Evolutionary conservation across 1,140 invertebrate genomes (phyloP), one percentile per base, ranked within the genome.

Genomic region (Limonius californicus): DNA sequence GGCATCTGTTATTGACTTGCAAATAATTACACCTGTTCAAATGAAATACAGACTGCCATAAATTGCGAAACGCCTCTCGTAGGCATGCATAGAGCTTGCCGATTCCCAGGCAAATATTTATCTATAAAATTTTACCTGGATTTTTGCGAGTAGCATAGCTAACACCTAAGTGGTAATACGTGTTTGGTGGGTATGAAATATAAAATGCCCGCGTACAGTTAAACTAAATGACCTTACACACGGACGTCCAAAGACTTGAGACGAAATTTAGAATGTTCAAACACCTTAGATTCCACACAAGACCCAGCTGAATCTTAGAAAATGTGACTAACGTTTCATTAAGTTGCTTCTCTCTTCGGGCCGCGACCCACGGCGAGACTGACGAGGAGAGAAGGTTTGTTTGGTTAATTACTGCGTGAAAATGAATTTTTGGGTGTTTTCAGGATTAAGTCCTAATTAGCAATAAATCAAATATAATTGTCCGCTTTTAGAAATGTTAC

Each of bases 91-190:
- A 27, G 9, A 27, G 23, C 9, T 27, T 14, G 11, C n/a, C n/a
- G n/a, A n/a, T 39, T 9, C 35, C 2, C 8, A 39, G n/a, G 8
- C 35, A 39, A 39, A 39, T 39, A 50, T 21, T 50, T 50, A 50
- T 50, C 45, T 50, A 50, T 50, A 50, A 50, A 18, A 45, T 50
- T 50, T 50, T 50, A 50, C 45, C 16, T 8, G 45, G 45, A 50
- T 50, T 50, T 50, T 50, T 50, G 45, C 45, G 45, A 50, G 14
- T 21, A 50, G 12, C 8, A 50, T 50, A 18, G 3, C 45, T 19
- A 50, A 50, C 45, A 21, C 16, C 45, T 50, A 50, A 50, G 45
- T 50, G 45, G 45, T 50, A 50, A 50, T 50, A 50, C 45, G 45
- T 50, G 45, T 50, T 50, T 50, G 45, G 45, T 50, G 2, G 14